These are phyloP conservation scores for Burhinus bistriatus DNA, from an alignment of 2,113 vertebrate genomes.

Conservation along the genomic window DNA sequence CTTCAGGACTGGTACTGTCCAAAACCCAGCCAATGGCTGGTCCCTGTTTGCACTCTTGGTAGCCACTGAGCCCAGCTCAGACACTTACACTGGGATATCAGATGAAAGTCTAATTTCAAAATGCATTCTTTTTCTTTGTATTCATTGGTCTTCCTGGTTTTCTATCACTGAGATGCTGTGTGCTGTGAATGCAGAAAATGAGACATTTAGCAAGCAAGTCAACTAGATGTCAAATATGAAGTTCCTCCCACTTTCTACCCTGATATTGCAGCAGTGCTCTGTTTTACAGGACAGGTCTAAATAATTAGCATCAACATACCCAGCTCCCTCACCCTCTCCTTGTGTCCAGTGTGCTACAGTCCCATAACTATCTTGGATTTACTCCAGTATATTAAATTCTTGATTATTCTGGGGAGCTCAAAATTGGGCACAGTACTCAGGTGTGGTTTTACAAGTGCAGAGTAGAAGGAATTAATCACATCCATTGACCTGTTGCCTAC, in stretches of 20 bases:
- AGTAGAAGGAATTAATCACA: background rate
- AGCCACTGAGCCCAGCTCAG: background rate
- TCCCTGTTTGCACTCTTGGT: background rate
- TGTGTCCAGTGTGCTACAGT: background rate
- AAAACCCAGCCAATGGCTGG: background rate
- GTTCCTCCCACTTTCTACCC: background rate
- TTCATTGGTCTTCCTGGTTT: background rate
- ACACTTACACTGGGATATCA: background rate
- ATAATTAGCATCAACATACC: background rate
- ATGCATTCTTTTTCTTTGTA: background rate
- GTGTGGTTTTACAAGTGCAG: background rate
- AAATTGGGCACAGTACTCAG: background rate
- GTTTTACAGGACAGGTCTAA: background rate
- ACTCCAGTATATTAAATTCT: background rate
- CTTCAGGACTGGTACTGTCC: background rate
- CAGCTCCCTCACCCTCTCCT: background rate
- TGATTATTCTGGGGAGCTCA: background rate
- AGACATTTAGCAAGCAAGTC: background rate
- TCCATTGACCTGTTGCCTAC: background rate
- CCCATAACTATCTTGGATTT: background rate
- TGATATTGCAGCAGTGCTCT: background rate
- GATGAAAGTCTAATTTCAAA: background rate
- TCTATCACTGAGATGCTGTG: background rate
- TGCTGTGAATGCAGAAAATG: background rate
- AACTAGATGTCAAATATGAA: background rate